These are phyloP conservation scores for Amblyopsis rosae DNA, from an alignment of 2,113 vertebrate species.

Conservation along the genomic window DNA sequence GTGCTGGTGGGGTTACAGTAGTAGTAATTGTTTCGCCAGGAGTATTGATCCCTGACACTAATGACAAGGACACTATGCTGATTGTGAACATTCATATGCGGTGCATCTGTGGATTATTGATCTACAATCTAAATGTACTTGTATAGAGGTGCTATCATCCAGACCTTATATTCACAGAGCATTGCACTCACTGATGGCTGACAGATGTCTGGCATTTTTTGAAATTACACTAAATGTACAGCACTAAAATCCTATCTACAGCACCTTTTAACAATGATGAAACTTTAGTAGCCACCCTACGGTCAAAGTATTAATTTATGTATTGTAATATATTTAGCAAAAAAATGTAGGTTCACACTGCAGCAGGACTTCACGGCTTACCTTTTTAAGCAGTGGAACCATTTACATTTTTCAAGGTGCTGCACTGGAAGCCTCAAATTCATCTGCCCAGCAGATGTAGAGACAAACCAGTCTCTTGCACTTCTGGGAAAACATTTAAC, in stretches of 20 bases:
- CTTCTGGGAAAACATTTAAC: constrained; percentile 1
- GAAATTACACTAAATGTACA: no score
- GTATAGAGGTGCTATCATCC: no score
- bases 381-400: constrained; percentile 20
- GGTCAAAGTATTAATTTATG: not conserved
- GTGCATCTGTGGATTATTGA: not conserved
- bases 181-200: not conserved
- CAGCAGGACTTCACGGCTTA: not conserved
- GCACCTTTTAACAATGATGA: constrained; percentile 1
- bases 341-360: constrained; percentile 16
- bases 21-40: not conserved
- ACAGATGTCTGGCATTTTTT: not conserved
- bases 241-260: no score
- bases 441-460: constrained; percentile 62
- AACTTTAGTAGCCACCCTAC: constrained; percentile 7
- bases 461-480: not conserved
- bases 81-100: not conserved
- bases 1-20: not conserved
- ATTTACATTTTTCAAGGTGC: constrained; percentile 27
- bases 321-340: not conserved
- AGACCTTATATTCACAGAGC: no score
- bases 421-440: constrained; percentile 17
- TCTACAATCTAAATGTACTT: no score
- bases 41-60: not conserved
- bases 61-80: not conserved